Evolutionary conservation across 2,113 vertebrate genomes (phyloP).

Genomic region (Plotosus lineatus): DNA sequence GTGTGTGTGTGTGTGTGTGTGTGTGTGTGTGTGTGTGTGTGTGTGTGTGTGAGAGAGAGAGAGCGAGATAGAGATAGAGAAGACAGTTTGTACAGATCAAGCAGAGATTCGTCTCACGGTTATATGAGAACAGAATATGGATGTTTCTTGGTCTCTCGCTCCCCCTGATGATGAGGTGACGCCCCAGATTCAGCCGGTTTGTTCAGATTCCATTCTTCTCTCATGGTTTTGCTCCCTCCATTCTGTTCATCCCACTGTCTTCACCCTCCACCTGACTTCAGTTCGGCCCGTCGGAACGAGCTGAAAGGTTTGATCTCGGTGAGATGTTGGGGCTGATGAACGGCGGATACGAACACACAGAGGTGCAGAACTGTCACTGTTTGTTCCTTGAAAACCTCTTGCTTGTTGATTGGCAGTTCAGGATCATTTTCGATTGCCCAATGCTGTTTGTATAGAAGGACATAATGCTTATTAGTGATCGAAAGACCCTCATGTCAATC

Average conservation of each 20-base stretch:
- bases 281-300: slow-evolving; percentile 43
- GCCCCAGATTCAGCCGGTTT: slow-evolving; percentile 39
- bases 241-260: slow-evolving; percentile 41
- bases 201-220: slow-evolving; percentile 33
- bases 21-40: slow-evolving; percentile 17
- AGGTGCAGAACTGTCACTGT: slow-evolving; percentile 41
- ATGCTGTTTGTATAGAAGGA: slow-evolving; percentile 10
- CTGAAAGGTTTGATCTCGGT: slow-evolving; percentile 39
- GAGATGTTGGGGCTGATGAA: slow-evolving; percentile 31
- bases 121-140: slow-evolving; percentile 36
- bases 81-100: slow-evolving; percentile 22
- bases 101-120: slow-evolving; percentile 35
- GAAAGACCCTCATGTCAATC: slow-evolving; percentile 9
- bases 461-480: slow-evolving; percentile 19
- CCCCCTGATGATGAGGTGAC: slow-evolving; percentile 40
- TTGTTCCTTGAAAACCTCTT: slow-evolving; percentile 36
- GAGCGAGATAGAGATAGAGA: neutral
- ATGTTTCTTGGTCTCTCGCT: slow-evolving; percentile 10
- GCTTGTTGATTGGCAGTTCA: slow-evolving; percentile 21
- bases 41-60: slow-evolving; percentile 2
- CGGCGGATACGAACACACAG: slow-evolving; percentile 32
- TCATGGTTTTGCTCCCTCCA: slow-evolving; percentile 3
- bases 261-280: slow-evolving; percentile 48
- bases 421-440: slow-evolving; percentile 23
- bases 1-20: slow-evolving; percentile 15